Conservation (phyloP, 2,797 vertebrate species). For the Rhabdophis nuchalis region DNA sequence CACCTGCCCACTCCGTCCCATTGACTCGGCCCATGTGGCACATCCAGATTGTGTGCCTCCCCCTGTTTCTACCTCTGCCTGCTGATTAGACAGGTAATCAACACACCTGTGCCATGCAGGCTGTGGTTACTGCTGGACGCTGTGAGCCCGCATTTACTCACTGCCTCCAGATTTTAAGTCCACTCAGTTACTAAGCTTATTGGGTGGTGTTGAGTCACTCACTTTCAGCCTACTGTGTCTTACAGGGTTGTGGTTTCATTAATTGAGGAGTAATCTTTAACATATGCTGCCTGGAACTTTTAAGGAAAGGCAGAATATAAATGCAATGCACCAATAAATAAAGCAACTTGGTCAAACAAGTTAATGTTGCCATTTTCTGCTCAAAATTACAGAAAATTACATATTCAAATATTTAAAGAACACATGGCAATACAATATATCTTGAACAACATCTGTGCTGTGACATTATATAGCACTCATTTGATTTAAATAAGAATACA, state of each 20-base stretch:
- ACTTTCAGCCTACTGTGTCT: background rate
- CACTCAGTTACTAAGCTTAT: background rate
- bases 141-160: fast-evolving
- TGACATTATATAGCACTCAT: background rate
- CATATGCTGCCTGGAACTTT: background rate
- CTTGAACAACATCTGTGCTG: background rate
- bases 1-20: no score
- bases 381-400: background rate
- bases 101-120: no score
- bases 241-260: background rate
- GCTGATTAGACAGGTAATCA: no score
- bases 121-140: no score
- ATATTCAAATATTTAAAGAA: background rate
- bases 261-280: background rate
- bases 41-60: background rate
- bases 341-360: background rate
- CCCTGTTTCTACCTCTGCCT: no score
- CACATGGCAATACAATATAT: background rate
- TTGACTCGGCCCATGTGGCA: fast-evolving
- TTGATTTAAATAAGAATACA: no score
- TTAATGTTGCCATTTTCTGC: background rate
- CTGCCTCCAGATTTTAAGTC: background rate
- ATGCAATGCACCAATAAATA: background rate
- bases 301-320: background rate
- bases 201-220: background rate